Base-by-base conservation (phyloP, 2,888 invertebrate species). In the Ichneumoninae sp. region DNA sequence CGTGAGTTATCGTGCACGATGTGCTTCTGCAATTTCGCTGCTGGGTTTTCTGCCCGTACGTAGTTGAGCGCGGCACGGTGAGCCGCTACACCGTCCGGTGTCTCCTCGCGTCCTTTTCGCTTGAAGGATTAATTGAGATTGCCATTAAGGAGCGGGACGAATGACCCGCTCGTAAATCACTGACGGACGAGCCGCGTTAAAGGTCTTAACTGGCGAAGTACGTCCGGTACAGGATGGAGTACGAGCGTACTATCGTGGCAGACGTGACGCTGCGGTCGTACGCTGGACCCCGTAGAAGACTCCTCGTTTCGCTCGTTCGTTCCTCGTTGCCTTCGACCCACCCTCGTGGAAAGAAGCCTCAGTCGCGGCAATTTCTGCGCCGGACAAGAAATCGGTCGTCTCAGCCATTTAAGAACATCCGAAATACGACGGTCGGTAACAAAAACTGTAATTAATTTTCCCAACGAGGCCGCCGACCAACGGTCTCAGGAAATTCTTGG, bases 111-210 rank as follows among this genome's bases (percentile, higher is more conserved):
- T 83, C 57, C 75, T 76, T 83, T 76, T 76, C 71, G 52, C 71
- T 73, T 52, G 76, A 83, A 76, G 83, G 83, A 80, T 83, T 80
- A 83, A 83, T 83, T 80, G 71, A 76, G 80, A 76, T 73, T 76
- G 83, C 80, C 71, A 77, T 83, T 73, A 77, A 81, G 81, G 68
- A 83, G 81, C 83, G 83, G 68, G 73, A 73, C 80, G 81, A 74
- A 80, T 76, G 76, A 71, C 66, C 71, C 76, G 76, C 71, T 81
- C 83, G 81, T 83, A 83, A 83, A 83, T 83, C 83, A 83, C 66
- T 36, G 83, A 44, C 60, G 66, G 68, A 76, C 80, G 76, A 57
- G 81, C 47, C 63, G 75, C 73, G 69, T 81, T 83, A 83, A 77
- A 81, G 77, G 77, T 83, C 81, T 81, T 63, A 81, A 83, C 81